These are phyloP conservation scores for Vulpes lagopus DNA, from an alignment of 2,113 vertebrate genomes.

Conservation along the genomic window DNA sequence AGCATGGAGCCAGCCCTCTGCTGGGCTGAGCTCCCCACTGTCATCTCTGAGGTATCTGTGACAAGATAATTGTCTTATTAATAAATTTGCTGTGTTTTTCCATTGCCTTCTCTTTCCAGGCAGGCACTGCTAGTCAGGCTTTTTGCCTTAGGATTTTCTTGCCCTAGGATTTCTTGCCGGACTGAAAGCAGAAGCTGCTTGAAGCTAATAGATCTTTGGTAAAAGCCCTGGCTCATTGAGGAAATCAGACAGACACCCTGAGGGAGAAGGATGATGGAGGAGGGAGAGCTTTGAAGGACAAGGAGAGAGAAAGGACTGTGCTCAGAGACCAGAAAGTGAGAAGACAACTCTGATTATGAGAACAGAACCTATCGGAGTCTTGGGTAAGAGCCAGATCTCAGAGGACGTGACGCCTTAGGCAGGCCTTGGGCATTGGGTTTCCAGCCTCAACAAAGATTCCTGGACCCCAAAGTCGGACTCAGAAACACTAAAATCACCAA, in stretches of 20 bases:
- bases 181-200: constrained; percentile 52
- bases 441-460: neutral
- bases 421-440: neutral
- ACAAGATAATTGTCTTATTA: constrained; percentile 30
- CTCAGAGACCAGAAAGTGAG: neutral
- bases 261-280: neutral
- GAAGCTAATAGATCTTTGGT: constrained; percentile 19
- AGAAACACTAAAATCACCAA: constrained; percentile 39
- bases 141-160: constrained; percentile 17
- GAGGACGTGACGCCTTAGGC: neutral
- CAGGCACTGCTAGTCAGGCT: neutral
- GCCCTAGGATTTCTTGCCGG: constrained; percentile 39
- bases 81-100: constrained; percentile 65
- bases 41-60: neutral
- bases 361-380: neutral
- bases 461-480: neutral
- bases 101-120: constrained; percentile 46
- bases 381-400: neutral
- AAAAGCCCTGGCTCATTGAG: neutral
- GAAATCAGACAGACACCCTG: neutral
- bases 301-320: neutral
- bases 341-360: neutral
- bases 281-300: neutral
- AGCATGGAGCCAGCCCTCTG: neutral
- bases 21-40: neutral